phyloP scores from a whole-genome alignment of 2,888 invertebrate species.

The Troilus luridus region DNA sequence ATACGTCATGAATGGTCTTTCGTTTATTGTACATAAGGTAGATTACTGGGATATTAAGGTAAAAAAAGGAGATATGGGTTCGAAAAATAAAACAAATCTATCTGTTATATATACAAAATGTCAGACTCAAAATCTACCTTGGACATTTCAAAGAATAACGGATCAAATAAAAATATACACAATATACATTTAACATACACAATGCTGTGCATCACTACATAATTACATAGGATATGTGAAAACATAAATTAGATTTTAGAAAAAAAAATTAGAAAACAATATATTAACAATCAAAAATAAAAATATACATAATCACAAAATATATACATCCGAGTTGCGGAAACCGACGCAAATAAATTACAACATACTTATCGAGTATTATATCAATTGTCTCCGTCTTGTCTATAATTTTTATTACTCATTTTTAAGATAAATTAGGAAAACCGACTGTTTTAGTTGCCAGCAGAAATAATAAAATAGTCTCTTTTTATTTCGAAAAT shows the following conservation, averaged over 20 bases:
- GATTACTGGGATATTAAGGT: not conserved
- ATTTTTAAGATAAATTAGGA: not conserved
- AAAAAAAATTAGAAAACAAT: not conserved
- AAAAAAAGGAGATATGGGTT: not conserved
- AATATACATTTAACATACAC: slow-evolving; percentile 16
- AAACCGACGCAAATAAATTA: not conserved
- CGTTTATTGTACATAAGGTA: not conserved
- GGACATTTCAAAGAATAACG: not conserved
- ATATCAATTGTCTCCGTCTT: not conserved
- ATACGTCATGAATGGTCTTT: slow-evolving; percentile 28
- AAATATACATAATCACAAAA: not conserved
- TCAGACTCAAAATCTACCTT: not conserved
- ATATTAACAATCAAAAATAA: slow-evolving; percentile 17
- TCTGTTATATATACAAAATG: not conserved
- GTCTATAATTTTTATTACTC: not conserved
- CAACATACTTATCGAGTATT: not conserved
- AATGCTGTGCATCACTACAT: not conserved
- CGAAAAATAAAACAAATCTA: not conserved
- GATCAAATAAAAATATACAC: slow-evolving; percentile 2
- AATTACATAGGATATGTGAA: slow-evolving; percentile 20
- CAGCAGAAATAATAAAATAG: not conserved
- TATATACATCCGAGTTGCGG: not conserved
- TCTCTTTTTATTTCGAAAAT: not conserved
- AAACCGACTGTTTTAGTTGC: not conserved
- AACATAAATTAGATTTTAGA: slow-evolving; percentile 13